phyloP scores from a whole-genome alignment of 2,797 vertebrate genomes.

The Myotis pilosus region DNA sequence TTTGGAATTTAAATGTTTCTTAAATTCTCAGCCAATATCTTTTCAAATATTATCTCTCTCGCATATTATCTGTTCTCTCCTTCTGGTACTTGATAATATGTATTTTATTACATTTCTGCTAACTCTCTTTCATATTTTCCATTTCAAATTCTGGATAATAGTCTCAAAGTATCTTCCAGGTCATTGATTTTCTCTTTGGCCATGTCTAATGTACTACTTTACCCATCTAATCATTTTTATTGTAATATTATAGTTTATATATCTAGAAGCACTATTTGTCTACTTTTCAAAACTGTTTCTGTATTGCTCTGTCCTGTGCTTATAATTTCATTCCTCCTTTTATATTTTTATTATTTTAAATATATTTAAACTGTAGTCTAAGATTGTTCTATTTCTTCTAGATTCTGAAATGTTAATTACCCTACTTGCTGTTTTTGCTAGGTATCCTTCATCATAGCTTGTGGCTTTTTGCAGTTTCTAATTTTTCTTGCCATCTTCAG shows the following conservation, averaged over 20 bases:
- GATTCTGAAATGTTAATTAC: background rate
- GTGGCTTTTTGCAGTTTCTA: background rate
- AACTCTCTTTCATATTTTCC: background rate
- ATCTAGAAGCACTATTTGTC: background rate
- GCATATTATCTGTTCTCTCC: background rate
- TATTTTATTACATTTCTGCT: background rate
- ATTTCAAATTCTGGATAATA: background rate
- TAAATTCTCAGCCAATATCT: background rate
- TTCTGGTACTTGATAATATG: background rate
- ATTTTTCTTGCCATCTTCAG: background rate
- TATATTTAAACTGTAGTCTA: background rate
- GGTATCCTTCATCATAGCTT: background rate
- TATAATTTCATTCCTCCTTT: background rate
- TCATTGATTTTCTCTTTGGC: background rate
- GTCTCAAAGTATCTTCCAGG: background rate
- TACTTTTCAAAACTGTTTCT: background rate
- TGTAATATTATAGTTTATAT: background rate
- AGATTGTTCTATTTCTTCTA: background rate
- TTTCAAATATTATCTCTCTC: background rate
- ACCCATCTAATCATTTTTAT: background rate
- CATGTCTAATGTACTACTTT: background rate
- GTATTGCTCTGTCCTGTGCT: background rate
- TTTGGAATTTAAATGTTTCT: background rate
- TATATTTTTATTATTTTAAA: background rate
- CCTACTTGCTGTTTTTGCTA: background rate